These are phyloP conservation scores for Onychostoma macrolepis DNA, from an alignment of 2,113 vertebrate genomes.

Conservation along the genomic window DNA sequence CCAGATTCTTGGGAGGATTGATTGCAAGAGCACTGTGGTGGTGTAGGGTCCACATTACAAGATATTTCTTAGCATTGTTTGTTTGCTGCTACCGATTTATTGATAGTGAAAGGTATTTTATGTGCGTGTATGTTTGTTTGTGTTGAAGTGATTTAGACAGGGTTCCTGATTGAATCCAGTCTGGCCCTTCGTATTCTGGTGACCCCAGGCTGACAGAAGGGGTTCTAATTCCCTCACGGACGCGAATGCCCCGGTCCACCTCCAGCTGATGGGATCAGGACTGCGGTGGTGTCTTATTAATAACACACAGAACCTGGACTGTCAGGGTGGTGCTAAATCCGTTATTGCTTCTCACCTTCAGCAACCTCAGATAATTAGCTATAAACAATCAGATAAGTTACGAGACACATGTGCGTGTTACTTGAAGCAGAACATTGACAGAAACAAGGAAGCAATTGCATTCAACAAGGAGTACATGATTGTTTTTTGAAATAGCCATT, in stretches of 20 bases:
- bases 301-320: slow-evolving; percentile 38
- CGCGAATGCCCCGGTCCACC: slow-evolving; percentile 31
- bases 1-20: slow-evolving; percentile 45
- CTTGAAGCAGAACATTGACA: not conserved
- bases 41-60: slow-evolving; percentile 27
- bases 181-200: slow-evolving; percentile 32
- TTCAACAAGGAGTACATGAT: slow-evolving; percentile 21
- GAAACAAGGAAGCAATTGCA: not conserved
- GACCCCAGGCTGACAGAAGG: slow-evolving; percentile 62
- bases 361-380: slow-evolving; percentile 39
- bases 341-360: slow-evolving; percentile 38
- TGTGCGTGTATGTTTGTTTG: slow-evolving; percentile 15
- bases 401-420: slow-evolving; percentile 2
- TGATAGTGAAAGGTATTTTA: slow-evolving; percentile 35
- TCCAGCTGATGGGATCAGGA: slow-evolving; percentile 56
- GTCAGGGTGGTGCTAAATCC: slow-evolving; percentile 26
- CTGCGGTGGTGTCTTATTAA: slow-evolving; percentile 49
- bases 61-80: slow-evolving; percentile 36
- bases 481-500: slow-evolving; percentile 1
- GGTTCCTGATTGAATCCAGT: slow-evolving; percentile 59
- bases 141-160: slow-evolving; percentile 44
- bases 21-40: slow-evolving; percentile 46
- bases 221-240: slow-evolving; percentile 30
- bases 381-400: slow-evolving; percentile 26
- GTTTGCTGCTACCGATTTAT: slow-evolving; percentile 15